phyloP scores from a whole-genome alignment of 2,888 invertebrate genomes.

The Campoplex nolae region DNA sequence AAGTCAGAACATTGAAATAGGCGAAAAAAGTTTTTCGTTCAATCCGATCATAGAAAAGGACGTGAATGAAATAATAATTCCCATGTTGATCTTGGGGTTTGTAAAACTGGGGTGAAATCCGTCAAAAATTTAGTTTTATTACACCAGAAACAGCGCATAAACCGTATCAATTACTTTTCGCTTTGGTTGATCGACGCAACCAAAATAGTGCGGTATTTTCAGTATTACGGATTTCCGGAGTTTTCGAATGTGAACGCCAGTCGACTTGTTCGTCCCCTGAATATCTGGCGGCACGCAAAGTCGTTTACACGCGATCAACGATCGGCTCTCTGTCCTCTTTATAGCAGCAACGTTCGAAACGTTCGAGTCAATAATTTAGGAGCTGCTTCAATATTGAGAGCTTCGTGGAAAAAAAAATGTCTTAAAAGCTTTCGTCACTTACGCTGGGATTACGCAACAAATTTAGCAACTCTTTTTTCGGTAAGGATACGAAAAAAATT shows the following conservation, averaged over 20 bases:
- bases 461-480: not conserved
- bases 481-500: not conserved
- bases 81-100: not conserved
- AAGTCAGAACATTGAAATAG: not conserved
- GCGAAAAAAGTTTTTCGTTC: not conserved
- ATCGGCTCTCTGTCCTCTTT: conserved; percentile 11
- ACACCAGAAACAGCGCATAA: not conserved
- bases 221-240: conserved; percentile 11
- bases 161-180: conserved; percentile 45
- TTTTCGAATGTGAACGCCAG: conserved; percentile 38
- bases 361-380: conserved; percentile 39
- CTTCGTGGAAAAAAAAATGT: conserved; percentile 26
- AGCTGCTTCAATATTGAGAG: conserved; percentile 33
- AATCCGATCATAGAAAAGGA: not conserved
- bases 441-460: not conserved
- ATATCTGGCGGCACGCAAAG: conserved; percentile 66
- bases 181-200: conserved; percentile 34
- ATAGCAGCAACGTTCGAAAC: not conserved
- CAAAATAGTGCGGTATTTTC: not conserved
- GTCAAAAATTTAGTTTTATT: conserved; percentile 11
- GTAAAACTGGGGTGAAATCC: not conserved
- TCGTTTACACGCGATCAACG: conserved; percentile 67
- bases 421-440: conserved; percentile 24
- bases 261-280: conserved; percentile 36
- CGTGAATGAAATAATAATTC: not conserved